Percentiles rank a stretch among this genome's conserved stretches.
Conservation (phyloP, 2,797 vertebrate species). For the Neosalanx taihuensis region DNA sequence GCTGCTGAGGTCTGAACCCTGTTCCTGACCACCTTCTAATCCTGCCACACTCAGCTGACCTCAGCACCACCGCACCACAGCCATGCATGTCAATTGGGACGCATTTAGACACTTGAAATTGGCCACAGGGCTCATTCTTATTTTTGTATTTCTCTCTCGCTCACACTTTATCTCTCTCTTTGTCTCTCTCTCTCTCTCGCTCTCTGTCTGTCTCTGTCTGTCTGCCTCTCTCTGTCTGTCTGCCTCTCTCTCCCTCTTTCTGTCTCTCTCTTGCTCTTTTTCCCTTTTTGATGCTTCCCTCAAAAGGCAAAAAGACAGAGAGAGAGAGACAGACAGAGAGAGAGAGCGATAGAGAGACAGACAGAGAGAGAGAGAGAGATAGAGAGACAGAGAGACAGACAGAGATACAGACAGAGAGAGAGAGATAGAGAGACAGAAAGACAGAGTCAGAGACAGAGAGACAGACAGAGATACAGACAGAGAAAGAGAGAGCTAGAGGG, state of each 20-base stretch:
- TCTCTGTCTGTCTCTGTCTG: background rate
- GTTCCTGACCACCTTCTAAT: constrained; percentile 42
- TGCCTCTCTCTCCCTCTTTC: constrained; percentile 24
- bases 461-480: too few relatives aligned
- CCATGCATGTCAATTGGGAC: constrained; percentile 50
- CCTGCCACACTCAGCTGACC: constrained; percentile 50
- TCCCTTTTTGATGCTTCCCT: too few relatives aligned
- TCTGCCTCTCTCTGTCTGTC: background rate
- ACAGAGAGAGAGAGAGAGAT: too few relatives aligned
- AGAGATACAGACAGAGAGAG: too few relatives aligned
- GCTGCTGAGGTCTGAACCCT: constrained; percentile 27
- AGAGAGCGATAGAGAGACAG: too few relatives aligned
- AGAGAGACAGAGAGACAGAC: too few relatives aligned
- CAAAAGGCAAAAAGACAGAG: too few relatives aligned
- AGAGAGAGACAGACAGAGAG: too few relatives aligned
- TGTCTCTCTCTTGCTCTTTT: too few relatives aligned
- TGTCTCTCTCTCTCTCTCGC: background rate
- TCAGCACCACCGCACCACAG: constrained; percentile 36
- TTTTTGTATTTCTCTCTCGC: background rate
- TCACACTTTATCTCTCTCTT: background rate
- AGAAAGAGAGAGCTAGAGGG: too few relatives aligned
- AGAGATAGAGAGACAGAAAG: too few relatives aligned
- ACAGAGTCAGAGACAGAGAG: too few relatives aligned
- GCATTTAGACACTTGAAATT: constrained; percentile 35
- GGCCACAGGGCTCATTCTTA: constrained; percentile 22